phyloP scores from a whole-genome alignment of 2,888 invertebrate species.

The Brassicogethes aeneus region DNA sequence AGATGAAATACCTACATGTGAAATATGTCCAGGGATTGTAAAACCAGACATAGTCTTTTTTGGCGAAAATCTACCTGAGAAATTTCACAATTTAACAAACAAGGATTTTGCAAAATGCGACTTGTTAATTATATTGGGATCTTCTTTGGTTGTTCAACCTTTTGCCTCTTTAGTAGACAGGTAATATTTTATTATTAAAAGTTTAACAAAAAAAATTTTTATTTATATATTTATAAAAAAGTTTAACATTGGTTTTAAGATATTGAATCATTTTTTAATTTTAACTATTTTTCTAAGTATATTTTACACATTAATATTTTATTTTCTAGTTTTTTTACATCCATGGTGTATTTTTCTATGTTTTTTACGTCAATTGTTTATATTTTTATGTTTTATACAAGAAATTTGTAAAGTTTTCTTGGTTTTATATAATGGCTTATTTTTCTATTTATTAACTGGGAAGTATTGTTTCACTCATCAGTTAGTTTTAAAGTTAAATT shows the following conservation, averaged over 20 bases:
- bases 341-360: no score
- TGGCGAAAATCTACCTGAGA: constrained; percentile 77
- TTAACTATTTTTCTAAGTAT: background rate
- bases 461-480: no score
- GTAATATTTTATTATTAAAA: no score
- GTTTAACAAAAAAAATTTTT: constrained; percentile 27
- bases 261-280: background rate
- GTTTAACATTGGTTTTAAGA: constrained; percentile 5
- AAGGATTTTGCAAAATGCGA: constrained; percentile 81
- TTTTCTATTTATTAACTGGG: no score
- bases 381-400: no score
- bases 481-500: no score
- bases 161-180: constrained; percentile 82
- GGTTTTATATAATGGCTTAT: no score
- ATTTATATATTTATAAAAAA: no score
- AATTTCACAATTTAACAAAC: constrained; percentile 60
- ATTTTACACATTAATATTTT: no score
- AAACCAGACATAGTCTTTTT: constrained; percentile 97
- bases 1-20: constrained; percentile 69
- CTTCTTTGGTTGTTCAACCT: constrained; percentile 89
- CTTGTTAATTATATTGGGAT: constrained; percentile 89
- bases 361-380: no score
- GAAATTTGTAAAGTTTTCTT: no score
- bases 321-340: no score
- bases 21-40: constrained; percentile 59